Evolutionary conservation across 1,140 invertebrate species (phyloP).

Genomic region (Vollenhovia emeryi): DNA sequence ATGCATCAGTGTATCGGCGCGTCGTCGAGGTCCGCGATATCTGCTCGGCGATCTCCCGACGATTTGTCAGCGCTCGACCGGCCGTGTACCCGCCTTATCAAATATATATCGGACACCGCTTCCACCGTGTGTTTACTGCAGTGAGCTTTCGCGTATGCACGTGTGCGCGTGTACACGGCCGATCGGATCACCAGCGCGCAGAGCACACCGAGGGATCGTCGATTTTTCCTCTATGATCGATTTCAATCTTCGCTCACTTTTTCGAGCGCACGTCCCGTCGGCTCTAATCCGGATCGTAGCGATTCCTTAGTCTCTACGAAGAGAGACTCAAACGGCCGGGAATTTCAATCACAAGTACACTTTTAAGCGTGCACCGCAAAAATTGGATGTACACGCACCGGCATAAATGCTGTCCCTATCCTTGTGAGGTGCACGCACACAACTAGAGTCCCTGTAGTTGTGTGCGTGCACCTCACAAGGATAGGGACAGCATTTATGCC

Average conservation of each 20-base stretch:
- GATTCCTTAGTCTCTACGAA: background rate
- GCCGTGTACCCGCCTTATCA: conserved; percentile 82
- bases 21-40: conserved; percentile 77
- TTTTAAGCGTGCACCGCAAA: too few species aligned
- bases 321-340: background rate
- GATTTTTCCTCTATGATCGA: conserved; percentile 28
- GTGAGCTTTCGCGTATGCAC: conserved; percentile 69
- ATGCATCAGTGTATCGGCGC: conserved; percentile 79
- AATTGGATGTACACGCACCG: too few species aligned
- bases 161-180: conserved; percentile 50
- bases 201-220: conserved; percentile 8
- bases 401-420: too few species aligned
- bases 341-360: too few species aligned
- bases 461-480: too few species aligned
- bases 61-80: conserved; percentile 82
- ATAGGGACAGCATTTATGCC: too few species aligned
- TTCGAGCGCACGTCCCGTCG: background rate
- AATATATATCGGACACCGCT: conserved; percentile 83
- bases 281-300: background rate
- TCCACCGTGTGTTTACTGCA: conserved; percentile 81
- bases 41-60: conserved; percentile 78
- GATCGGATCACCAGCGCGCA: conserved; percentile 57
- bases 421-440: too few species aligned
- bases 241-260: conserved; percentile 6
- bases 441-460: too few species aligned